phyloP scores from a whole-genome alignment of 2,888 invertebrate genomes.

The Nemotelus nigrinus region DNA sequence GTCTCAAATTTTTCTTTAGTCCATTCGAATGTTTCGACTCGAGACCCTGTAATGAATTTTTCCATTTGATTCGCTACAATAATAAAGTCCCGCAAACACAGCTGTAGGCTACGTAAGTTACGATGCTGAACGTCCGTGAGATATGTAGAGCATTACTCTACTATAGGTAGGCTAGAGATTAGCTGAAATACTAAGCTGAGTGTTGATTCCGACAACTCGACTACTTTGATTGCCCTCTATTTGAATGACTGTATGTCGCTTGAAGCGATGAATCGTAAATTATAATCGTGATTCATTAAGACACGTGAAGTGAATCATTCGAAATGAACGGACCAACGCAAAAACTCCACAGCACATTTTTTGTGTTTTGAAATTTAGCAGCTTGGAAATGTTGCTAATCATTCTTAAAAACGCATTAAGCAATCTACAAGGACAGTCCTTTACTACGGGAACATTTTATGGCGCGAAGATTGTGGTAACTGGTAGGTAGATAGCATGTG shows the following conservation, averaged over 20 bases:
- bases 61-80: background rate
- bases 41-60: background rate
- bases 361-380: too few relatives aligned
- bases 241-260: background rate
- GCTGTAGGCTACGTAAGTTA: too few relatives aligned
- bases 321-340: too few relatives aligned
- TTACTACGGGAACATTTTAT: too few relatives aligned
- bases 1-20: too few relatives aligned
- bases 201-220: too few relatives aligned
- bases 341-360: too few relatives aligned
- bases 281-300: background rate
- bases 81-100: too few relatives aligned
- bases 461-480: background rate
- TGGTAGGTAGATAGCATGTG: background rate
- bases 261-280: background rate
- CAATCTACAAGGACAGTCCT: background rate
- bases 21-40: too few relatives aligned
- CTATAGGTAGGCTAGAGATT: background rate
- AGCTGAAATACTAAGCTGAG: too few relatives aligned
- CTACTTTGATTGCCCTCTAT: too few relatives aligned
- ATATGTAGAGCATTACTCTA: background rate
- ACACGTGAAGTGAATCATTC: too few relatives aligned
- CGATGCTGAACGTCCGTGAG: background rate
- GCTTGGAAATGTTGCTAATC: background rate
- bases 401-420: conserved; percentile 1